Evolutionary conservation across 2,113 vertebrate genomes (phyloP), one percentile per base, ranked within the genome.

Genomic region (Hiodon tergisus): DNA sequence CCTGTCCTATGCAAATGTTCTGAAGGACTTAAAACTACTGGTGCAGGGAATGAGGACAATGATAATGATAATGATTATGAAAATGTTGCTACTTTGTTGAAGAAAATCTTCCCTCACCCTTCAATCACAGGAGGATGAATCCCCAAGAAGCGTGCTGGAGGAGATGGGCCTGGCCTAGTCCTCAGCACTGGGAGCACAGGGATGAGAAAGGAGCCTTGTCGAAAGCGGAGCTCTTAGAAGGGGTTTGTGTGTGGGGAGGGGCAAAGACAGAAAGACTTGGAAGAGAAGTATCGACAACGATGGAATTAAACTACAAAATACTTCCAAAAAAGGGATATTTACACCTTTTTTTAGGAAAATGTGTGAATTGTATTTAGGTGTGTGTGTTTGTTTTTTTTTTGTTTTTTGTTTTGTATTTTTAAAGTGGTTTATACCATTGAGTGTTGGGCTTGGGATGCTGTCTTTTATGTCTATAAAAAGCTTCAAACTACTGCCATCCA

Each of bases 111-210:
- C 47, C 14, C 9, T 67, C 48, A 48, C 47, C 51, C 62, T 47
- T 67, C 62, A 71, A 71, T 57, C 6, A 51, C 65, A 75, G 73
- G 73, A 75, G 73, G 73, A 75, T n/a, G 73, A 75, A 46, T 75
- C 73, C 46, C 65, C 73, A 0, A 67, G 73, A 54, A 75, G 73
- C 6, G 73, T 75, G 31, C 65, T 75, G 54, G 73, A 75, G 65
- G 73, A 68, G 65, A 75, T 75, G 73, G 73, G 73, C 5, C 55
- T 75, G 65, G 73, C 73, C 6, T 75, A 75, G 47, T 67, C 65
- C 17, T 57, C 65, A 8, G 5, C 11, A 9, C 53, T 55, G 53
- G 72, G n/a, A 51, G 50, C 51, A 16, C 48, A 51, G 6, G 67
- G 54, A 46, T 55, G 65, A 67, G 73, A 65, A 48, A 67, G 54